Percentiles rank a stretch among this genome's conserved stretches.
phyloP scores from a whole-genome alignment of 2,797 vertebrate species.

The Karalla daura region DNA sequence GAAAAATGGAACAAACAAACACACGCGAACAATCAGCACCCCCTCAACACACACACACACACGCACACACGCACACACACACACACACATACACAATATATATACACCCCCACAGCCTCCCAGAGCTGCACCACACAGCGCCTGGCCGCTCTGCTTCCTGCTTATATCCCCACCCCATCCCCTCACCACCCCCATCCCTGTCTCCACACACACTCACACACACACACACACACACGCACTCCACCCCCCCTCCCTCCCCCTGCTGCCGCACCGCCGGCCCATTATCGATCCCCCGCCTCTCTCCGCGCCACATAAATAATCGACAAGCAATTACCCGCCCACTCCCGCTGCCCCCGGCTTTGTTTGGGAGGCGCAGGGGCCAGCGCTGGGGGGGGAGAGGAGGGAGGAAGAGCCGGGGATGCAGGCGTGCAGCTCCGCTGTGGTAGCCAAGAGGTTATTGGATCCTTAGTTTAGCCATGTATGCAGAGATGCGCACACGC shows the following conservation, averaged over 20 bases:
- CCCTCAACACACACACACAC: conserved; percentile 16
- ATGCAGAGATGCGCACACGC: conserved; percentile 55
- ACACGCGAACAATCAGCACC: conserved; percentile 36
- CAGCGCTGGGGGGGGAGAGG: conserved; percentile 70
- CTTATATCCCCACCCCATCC: conserved; percentile 62
- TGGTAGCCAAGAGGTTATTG: conserved; percentile 73
- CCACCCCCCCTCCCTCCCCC: conserved; percentile 42
- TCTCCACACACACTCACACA: conserved; percentile 45
- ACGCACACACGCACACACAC: conserved; percentile 31
- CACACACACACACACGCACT: conserved; percentile 32
- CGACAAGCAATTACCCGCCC: conserved; percentile 89
- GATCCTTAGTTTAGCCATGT: conserved; percentile 66
- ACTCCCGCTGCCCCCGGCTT: conserved; percentile 85
- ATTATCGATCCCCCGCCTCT: conserved; percentile 88
- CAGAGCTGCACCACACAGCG: conserved; percentile 76
- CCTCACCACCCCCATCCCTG: conserved; percentile 53
- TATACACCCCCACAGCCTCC: conserved; percentile 70
- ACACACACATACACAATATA: conserved; percentile 13
- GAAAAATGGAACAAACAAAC: conserved; percentile 73
- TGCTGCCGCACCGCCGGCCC: conserved; percentile 78
- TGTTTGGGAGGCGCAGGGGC: conserved; percentile 84
- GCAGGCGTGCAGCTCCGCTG: conserved; percentile 73
- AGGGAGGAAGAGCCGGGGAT: conserved; percentile 62
- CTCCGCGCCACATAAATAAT: conserved; percentile 89
- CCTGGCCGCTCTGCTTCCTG: conserved; percentile 78